phyloP scores from a whole-genome alignment of 2,888 invertebrate genomes.

The Xiphydria camelus region DNA sequence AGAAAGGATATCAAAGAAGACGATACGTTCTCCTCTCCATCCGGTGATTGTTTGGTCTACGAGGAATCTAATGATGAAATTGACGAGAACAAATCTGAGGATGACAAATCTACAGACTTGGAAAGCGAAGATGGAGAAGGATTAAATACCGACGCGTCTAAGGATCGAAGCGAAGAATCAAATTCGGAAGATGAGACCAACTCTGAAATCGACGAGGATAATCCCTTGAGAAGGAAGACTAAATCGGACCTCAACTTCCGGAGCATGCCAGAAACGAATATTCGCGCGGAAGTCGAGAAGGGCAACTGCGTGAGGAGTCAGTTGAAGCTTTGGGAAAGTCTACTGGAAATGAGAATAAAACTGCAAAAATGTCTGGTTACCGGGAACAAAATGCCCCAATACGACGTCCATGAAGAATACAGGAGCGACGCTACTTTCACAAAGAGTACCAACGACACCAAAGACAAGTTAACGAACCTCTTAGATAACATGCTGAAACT shows the following conservation, averaged over 20 bases:
- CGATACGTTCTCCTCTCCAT: too few species aligned
- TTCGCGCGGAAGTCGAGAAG: slow-evolving; percentile 66
- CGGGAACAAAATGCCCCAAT: slow-evolving; percentile 79
- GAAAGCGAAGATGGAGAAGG: slow-evolving; percentile 16
- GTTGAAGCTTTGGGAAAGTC: slow-evolving; percentile 78
- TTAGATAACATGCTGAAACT: slow-evolving; percentile 68
- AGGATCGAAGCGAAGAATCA: slow-evolving; percentile 34
- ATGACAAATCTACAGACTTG: slow-evolving; percentile 17
- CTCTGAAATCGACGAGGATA: slow-evolving; percentile 45
- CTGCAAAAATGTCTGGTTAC: slow-evolving; percentile 78
- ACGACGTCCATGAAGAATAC: slow-evolving; percentile 60
- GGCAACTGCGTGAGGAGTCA: slow-evolving; percentile 73
- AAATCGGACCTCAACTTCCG: slow-evolving; percentile 56
- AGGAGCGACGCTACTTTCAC: slow-evolving; percentile 61
- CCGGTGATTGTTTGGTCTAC: too few species aligned
- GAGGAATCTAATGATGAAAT: slow-evolving; percentile 38
- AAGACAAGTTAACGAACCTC: slow-evolving; percentile 62
- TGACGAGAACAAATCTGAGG: slow-evolving; percentile 22
- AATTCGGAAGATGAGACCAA: slow-evolving; percentile 45
- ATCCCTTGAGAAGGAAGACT: slow-evolving; percentile 55
- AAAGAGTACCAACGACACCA: slow-evolving; percentile 60
- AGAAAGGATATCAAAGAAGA: slow-evolving; percentile 59
- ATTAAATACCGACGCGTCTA: slow-evolving; percentile 22
- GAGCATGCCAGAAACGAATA: slow-evolving; percentile 63
- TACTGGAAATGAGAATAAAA: slow-evolving; percentile 85